Evolutionary conservation across 1,140 invertebrate genomes (phyloP).

Genomic region (Drosophila saltans): DNA sequence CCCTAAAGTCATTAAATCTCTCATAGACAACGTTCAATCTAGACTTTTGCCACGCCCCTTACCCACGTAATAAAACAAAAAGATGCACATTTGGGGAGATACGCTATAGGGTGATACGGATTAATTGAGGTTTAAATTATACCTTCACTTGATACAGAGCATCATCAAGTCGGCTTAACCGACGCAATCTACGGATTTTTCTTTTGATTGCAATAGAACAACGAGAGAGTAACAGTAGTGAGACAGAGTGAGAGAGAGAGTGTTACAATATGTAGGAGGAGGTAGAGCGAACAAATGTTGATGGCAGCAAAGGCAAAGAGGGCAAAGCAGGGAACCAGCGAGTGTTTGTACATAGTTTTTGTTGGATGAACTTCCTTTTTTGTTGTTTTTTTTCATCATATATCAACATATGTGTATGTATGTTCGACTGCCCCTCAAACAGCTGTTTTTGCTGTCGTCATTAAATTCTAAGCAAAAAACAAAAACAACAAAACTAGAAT

Average conservation of each 20-base stretch:
- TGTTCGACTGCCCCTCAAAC: slow-evolving; percentile 27
- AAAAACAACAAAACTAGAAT: slow-evolving; percentile 17
- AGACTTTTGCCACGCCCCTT: no score
- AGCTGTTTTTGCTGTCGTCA: slow-evolving; percentile 56
- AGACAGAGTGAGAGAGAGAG: slow-evolving; percentile 20
- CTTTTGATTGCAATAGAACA: slow-evolving; percentile 51
- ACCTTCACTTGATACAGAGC: not conserved
- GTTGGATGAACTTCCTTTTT: slow-evolving; percentile 20
- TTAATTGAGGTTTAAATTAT: not conserved
- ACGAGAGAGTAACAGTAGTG: slow-evolving; percentile 38
- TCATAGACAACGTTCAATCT: no score
- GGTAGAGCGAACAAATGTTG: slow-evolving; percentile 4
- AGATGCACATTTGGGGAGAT: no score
- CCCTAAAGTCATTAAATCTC: no score
- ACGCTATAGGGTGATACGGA: no score
- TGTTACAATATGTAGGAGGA: slow-evolving; percentile 27
- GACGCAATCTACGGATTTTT: slow-evolving; percentile 5
- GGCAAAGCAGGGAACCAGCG: slow-evolving; percentile 27
- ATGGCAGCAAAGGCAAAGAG: not conserved
- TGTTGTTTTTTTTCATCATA: slow-evolving; percentile 47
- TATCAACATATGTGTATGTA: slow-evolving; percentile 47
- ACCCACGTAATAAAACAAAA: not conserved
- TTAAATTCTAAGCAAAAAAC: slow-evolving; percentile 29
- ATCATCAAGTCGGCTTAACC: not conserved
- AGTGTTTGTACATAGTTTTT: slow-evolving; percentile 1